A percentile compares a stretch with the other conserved stretches of the same genome.
phyloP scores from a whole-genome alignment of 2,113 vertebrate species.

The Mesitornis unicolor region DNA sequence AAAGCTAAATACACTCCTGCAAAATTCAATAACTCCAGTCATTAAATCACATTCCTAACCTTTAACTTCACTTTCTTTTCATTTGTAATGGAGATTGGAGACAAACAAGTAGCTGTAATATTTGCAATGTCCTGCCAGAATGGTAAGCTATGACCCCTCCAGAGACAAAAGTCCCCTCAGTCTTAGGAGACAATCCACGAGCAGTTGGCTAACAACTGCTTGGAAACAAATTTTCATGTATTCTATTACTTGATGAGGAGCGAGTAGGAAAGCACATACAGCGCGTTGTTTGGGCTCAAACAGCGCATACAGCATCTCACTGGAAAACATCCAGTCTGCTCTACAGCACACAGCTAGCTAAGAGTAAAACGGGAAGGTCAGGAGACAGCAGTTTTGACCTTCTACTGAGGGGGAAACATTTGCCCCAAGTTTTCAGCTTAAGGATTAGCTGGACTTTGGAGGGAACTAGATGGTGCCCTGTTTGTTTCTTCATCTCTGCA shows the following conservation, averaged over 20 bases:
- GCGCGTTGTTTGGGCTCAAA: background rate
- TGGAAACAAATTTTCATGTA: background rate
- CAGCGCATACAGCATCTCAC: background rate
- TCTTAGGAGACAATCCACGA: background rate
- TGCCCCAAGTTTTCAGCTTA: background rate
- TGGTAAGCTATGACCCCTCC: background rate
- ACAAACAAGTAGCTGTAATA: background rate
- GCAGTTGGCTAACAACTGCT: background rate
- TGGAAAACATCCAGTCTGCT: background rate
- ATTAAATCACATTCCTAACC: conserved; percentile 8
- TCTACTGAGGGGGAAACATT: background rate
- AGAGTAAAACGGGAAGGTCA: background rate
- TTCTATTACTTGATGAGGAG: background rate
- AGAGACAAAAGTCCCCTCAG: background rate
- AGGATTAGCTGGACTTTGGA: background rate
- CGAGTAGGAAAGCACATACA: background rate
- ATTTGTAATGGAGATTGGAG: background rate
- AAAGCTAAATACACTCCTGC: background rate
- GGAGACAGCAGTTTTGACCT: background rate
- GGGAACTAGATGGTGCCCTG: accelerated
- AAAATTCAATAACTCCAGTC: background rate
- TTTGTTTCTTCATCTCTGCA: background rate
- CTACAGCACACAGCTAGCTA: background rate
- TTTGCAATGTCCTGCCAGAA: background rate
- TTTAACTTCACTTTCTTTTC: background rate